A percentile compares a stretch with the other conserved stretches of the same genome.
phyloP scores from a whole-genome alignment of 2,888 invertebrate species.

The Neoascia interrupta region DNA sequence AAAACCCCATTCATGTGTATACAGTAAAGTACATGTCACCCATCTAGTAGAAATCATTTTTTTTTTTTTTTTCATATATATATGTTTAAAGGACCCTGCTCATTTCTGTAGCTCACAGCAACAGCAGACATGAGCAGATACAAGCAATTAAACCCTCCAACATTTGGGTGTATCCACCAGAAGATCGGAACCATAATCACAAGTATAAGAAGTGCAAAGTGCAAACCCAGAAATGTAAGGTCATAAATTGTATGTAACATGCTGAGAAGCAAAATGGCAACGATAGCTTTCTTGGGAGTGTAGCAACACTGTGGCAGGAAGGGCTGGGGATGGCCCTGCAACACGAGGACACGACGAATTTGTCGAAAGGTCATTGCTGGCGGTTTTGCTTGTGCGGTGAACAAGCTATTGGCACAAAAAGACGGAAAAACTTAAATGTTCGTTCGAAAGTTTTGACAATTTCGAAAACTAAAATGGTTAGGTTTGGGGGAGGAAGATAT shows the following conservation, averaged over 20 bases:
- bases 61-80: slow-evolving; percentile 8
- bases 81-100: slow-evolving; percentile 52
- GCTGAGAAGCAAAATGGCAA: slow-evolving; percentile 43
- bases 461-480: slow-evolving; percentile 22
- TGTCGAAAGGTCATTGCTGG: slow-evolving; percentile 50
- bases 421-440: not conserved
- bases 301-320: too few species aligned
- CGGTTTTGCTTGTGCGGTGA: not conserved
- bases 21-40: slow-evolving; percentile 20
- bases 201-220: slow-evolving; percentile 57
- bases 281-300: slow-evolving; percentile 7
- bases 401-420: slow-evolving; percentile 17
- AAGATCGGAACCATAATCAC: not conserved
- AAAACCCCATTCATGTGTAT: slow-evolving; percentile 12
- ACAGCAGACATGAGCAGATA: slow-evolving; percentile 56
- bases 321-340: too few species aligned
- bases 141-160: slow-evolving; percentile 47
- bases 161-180: too few species aligned
- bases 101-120: too few species aligned
- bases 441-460: slow-evolving; percentile 37
- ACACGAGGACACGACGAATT: slow-evolving; percentile 21
- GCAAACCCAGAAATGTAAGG: slow-evolving; percentile 60
- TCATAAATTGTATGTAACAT: slow-evolving; percentile 66
- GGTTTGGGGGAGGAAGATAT: slow-evolving; percentile 27
- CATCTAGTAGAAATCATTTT: slow-evolving; percentile 32